Evolutionary conservation across 2,113 vertebrate species (phyloP), one percentile per base, ranked within the genome.

Genomic region (Thinocorus orbignyianus): DNA sequence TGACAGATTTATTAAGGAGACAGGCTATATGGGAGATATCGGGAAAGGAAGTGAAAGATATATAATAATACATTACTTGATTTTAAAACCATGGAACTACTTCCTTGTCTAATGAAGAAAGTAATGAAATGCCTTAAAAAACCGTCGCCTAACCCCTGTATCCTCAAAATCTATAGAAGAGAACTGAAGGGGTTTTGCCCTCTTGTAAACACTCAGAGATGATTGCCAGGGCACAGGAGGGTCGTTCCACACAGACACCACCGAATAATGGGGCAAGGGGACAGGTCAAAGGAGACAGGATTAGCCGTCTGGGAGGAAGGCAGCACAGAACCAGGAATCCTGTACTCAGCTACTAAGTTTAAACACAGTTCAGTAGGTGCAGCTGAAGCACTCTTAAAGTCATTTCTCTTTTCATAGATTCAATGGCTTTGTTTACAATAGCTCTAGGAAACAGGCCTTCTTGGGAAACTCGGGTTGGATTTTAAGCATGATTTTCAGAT

Each of bases 21-120:
- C 19, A 88, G n/a, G 8, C 33, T 90, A 37, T 33, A 39, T 28
- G 18, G 14, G 54, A 93, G 82, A 95, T 39, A 66, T 52, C 41
- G 68, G 57, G 71, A 96, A 85, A 90, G 39, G 71, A 96, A 94
- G 46, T 74, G 79, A 95, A 90, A 94, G 79, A 90, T 93, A 42
- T 66, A 92, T 91, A 76, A 85, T 77, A 96, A 90, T 71, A 71
- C 24, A 37, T 48, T 7, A 70, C 90, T 90, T 80, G 74, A 83
- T 84, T 95, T 83, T 70, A 60, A 88, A 95, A 42, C 80, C 0
- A 0, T 89, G 77, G 57, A 87, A 89, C 93, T 37, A 42, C 49
- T 92, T 91, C 41, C 54, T 76, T 39, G 20, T 70, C 49, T 73
- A 58, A 94, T 73, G 87, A 95, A 73, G 70, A 73, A 70, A 24